Conservation (phyloP, 2,797 vertebrate genomes). For the Steatocranus sp. region DNA sequence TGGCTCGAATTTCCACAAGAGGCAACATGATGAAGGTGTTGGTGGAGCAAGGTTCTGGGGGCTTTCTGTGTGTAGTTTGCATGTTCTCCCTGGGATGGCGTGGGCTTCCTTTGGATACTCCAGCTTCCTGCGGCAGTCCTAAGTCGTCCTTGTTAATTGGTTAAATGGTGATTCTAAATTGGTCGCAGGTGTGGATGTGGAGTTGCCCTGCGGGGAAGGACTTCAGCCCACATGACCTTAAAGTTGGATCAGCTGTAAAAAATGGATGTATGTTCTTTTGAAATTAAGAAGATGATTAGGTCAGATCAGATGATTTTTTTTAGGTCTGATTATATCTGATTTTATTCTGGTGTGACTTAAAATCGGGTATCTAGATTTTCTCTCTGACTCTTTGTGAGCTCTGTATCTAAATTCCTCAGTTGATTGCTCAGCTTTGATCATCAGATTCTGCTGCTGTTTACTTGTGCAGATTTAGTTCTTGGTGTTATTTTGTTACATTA, state of each 20-base stretch:
- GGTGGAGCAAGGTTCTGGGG: background rate
- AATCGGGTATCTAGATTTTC: background rate
- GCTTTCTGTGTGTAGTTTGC: background rate
- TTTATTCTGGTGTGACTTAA: background rate
- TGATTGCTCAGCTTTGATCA: background rate
- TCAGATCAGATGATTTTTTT: background rate
- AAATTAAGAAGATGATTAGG: background rate
- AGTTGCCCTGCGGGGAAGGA: background rate
- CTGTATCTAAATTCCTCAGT: background rate
- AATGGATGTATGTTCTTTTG: background rate
- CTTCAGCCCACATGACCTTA: background rate
- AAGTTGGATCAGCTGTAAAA: background rate
- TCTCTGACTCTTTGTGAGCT: background rate
- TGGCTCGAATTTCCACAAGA: accelerated
- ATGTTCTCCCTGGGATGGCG: background rate
- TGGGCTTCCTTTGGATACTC: background rate
- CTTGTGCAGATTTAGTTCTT: background rate
- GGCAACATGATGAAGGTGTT: accelerated
- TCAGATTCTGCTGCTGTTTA: background rate
- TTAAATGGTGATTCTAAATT: background rate
- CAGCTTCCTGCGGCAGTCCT: background rate
- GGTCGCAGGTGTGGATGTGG: background rate
- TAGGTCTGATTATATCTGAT: background rate
- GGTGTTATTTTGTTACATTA: background rate
- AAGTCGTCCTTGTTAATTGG: background rate